Evolutionary conservation across 2,113 vertebrate species (phyloP).

Genomic region (Copsychus sechellarum): DNA sequence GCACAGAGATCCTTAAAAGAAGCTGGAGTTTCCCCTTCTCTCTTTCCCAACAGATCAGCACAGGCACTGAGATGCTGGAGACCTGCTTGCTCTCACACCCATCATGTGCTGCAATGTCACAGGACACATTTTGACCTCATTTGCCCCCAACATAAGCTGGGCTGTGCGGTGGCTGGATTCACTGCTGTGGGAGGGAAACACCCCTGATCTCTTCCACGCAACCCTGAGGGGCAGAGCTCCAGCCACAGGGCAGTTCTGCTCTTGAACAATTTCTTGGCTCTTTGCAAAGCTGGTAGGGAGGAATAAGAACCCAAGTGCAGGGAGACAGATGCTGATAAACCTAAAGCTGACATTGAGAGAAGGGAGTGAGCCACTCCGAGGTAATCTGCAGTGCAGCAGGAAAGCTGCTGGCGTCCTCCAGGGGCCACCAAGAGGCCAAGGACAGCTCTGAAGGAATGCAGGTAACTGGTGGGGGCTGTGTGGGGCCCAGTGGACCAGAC

Average conservation of each 20-base stretch:
- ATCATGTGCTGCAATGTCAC: not conserved
- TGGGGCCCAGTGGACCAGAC: accelerated
- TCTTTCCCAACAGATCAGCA: not conserved
- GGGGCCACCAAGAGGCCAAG: slow-evolving; percentile 7
- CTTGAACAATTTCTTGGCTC: not conserved
- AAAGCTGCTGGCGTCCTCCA: slow-evolving; percentile 27
- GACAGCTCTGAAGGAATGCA: slow-evolving; percentile 6
- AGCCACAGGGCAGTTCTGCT: not conserved
- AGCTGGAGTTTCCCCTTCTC: not conserved
- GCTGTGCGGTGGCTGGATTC: not conserved
- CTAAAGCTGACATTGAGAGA: slow-evolving; percentile 38
- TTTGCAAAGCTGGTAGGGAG: not conserved
- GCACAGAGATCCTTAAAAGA: not conserved
- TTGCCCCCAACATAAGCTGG: not conserved
- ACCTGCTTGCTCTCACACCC: not conserved
- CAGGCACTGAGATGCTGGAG: not conserved
- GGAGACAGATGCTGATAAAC: not conserved
- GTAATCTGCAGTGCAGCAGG: slow-evolving; percentile 21
- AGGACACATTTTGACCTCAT: not conserved
- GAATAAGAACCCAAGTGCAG: not conserved
- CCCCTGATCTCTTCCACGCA: not conserved
- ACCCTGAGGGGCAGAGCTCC: not conserved
- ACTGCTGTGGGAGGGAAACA: not conserved
- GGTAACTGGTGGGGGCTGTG: not conserved
- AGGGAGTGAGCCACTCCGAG: not conserved